Evolutionary conservation across 2,113 vertebrate species (phyloP), one percentile per base, ranked within the genome.

Genomic region (Struthidea cinerea): DNA sequence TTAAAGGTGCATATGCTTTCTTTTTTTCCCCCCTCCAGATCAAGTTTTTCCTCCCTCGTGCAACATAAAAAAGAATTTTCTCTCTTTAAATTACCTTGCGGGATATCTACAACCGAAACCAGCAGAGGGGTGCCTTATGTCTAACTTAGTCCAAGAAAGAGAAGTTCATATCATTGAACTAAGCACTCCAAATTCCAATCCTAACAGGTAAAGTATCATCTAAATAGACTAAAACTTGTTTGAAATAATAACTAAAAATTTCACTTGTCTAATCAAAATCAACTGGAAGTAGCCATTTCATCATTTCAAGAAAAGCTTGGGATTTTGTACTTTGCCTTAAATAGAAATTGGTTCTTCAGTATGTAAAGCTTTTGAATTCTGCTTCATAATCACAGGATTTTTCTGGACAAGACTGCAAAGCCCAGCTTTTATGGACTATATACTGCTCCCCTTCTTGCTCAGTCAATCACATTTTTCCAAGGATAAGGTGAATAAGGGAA

Each of bases 71-170:
- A 99, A 98, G 96, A 99, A 98, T 94, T 99, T 99, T 95, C 98
- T 99, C 50, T 99, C 99, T 6, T 97, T 99, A 94, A 99, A 99
- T 98, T 99, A 99, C 97, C 98, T 99, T 91, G 99, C 99, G 24
- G 98, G 98, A 81, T 99, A 99, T 89, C 93, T 99, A 26, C 98
- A 99, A 65, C 98, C 98, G 7, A 99, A 99, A 95, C 70, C 97
- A 12, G 99, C 99, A 12, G 98, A 98, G 53, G 99, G 99, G 1
- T 99, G 99, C 63, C 93, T 99, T 55, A 94, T 99, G 56, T 98
- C 98, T 30, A 97, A 91, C 47, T 96, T 97, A 22, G 94, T 97
- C 57, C 98, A 97, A 37, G 97, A 98, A 84, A 98, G 94, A 94
- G 99, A 99, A 94, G 98, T 99, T 53, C 99, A 99, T 96, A 98